Evolutionary conservation across 2,113 vertebrate species (phyloP).

Genomic region (Hemichromis elongatus): DNA sequence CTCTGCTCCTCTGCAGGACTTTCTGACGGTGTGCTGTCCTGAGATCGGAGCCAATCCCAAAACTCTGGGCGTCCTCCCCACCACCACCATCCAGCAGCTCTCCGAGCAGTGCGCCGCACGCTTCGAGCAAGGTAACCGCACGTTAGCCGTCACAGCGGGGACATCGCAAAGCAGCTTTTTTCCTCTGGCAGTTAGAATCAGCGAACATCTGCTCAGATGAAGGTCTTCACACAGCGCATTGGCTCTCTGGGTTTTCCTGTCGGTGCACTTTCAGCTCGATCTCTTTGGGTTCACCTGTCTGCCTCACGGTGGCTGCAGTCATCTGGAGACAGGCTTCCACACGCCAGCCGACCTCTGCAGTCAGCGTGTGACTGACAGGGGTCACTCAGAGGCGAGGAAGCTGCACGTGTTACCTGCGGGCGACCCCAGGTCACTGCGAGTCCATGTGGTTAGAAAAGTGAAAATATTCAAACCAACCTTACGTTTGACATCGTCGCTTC

Average conservation of each 20-base stretch:
- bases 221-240: background rate
- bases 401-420: accelerated
- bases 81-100: conserved; percentile 77
- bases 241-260: background rate
- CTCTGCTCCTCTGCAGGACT: conserved; percentile 76
- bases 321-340: background rate
- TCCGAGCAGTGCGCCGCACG: conserved; percentile 83
- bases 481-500: background rate
- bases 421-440: background rate
- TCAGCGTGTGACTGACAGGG: background rate
- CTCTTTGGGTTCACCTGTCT: background rate
- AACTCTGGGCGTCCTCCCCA: conserved; percentile 80
- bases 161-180: background rate
- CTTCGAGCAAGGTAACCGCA: conserved; percentile 73
- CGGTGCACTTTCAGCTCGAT: background rate
- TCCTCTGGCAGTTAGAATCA: background rate
- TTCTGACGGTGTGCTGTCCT: conserved; percentile 86
- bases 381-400: background rate
- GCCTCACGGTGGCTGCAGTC: background rate
- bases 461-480: background rate
- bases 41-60: conserved; percentile 76
- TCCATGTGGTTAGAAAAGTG: background rate
- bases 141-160: background rate
- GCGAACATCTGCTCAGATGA: background rate
- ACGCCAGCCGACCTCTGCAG: background rate